phyloP scores from a whole-genome alignment of 2,797 vertebrate genomes.

The Clarias pachynema region DNA sequence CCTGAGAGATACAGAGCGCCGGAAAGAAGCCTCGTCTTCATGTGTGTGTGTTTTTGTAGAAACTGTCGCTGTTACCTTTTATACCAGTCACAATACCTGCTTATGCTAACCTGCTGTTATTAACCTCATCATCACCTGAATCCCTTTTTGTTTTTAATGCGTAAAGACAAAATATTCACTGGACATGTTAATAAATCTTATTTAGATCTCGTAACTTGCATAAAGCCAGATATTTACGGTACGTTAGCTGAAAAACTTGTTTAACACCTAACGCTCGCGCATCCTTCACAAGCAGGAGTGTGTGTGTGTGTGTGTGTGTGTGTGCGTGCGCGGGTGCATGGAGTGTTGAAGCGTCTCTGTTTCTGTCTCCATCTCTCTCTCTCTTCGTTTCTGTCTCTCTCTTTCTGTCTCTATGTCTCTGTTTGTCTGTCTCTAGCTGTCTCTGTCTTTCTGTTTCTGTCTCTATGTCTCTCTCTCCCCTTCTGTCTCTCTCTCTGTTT shows the following conservation, averaged over 20 bases:
- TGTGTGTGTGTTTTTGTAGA: not conserved
- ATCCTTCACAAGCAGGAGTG: not conserved
- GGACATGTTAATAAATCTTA: not conserved
- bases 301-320: not conserved
- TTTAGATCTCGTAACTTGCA: not conserved
- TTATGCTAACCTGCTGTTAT: not conserved
- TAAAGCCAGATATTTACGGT: not conserved
- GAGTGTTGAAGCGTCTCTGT: too few species aligned
- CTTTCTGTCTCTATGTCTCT: too few species aligned
- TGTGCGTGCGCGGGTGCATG: not conserved
- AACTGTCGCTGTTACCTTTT: not conserved
- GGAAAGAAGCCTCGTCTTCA: not conserved
- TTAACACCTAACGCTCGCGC: not conserved
- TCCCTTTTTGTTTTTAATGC: not conserved
- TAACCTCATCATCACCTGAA: not conserved
- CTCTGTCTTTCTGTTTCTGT: too few species aligned
- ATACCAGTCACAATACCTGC: not conserved
- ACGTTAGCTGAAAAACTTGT: slow-evolving; percentile 21
- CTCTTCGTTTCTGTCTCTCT: too few species aligned
- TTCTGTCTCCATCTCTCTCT: too few species aligned
- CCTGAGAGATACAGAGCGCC: not conserved
- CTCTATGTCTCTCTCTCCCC: too few species aligned
- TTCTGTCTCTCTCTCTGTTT: too few species aligned
- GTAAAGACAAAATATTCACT: not conserved
- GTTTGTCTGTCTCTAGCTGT: too few species aligned